A percentile compares a stretch with the other conserved stretches of the same genome.
Evolutionary conservation across 2,797 vertebrate genomes (phyloP).

Genomic region (Sebastes iracundus): DNA sequence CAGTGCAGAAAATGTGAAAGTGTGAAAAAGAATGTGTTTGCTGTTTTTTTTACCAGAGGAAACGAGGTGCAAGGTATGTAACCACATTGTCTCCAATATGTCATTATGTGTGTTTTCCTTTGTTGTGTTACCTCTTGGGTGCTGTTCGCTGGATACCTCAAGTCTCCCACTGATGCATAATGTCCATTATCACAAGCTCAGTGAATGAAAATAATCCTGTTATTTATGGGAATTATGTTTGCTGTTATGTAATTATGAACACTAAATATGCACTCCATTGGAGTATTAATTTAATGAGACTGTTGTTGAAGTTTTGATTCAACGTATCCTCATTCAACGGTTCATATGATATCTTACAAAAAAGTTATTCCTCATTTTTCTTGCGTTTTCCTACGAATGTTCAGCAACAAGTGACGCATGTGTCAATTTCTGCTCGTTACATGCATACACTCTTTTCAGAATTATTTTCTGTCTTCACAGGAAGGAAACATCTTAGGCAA

Average conservation of each 20-base stretch:
- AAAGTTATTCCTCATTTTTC: too few relatives aligned
- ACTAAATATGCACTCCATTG: not conserved
- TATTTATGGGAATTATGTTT: not conserved
- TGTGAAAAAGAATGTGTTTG: conserved; percentile 13
- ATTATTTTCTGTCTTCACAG: too few relatives aligned
- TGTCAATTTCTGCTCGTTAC: too few relatives aligned
- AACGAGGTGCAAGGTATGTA: not conserved
- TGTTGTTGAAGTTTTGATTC: not conserved
- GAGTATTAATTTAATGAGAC: not conserved
- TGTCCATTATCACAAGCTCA: not conserved
- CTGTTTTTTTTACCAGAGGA: not conserved
- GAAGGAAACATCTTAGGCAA: too few relatives aligned
- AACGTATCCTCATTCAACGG: too few relatives aligned
- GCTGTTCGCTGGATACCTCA: not conserved
- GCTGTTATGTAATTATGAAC: conserved; percentile 7
- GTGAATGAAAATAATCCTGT: not conserved
- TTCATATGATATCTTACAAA: too few relatives aligned
- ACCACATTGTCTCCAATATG: not conserved
- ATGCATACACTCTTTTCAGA: too few relatives aligned
- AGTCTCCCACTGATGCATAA: conserved; percentile 1
- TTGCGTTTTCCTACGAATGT: too few relatives aligned
- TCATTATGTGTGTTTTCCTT: not conserved
- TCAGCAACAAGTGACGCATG: too few relatives aligned
- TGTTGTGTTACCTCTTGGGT: not conserved
- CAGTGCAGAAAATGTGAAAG: conserved; percentile 18